These are phyloP conservation scores for Sogatella furcifera DNA, from an alignment of 1,140 invertebrate species.

Conservation along the genomic window DNA sequence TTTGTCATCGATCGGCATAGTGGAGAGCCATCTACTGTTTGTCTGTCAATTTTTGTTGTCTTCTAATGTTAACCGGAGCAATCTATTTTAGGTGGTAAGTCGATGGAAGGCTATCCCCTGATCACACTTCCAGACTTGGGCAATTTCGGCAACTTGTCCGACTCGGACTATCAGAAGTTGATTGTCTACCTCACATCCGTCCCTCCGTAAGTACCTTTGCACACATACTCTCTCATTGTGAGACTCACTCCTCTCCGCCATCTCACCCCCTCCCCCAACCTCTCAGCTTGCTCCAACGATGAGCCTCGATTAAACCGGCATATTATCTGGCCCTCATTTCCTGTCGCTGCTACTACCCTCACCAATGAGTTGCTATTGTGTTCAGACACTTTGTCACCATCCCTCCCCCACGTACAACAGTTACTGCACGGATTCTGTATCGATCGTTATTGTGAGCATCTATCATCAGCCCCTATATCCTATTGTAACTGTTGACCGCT, in stretches of 20 bases:
- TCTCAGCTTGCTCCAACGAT: background rate
- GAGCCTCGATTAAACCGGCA: background rate
- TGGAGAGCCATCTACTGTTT: too few relatives aligned
- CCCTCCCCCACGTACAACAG: too few relatives aligned
- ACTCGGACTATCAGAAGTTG: constrained; percentile 81
- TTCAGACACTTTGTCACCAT: too few relatives aligned
- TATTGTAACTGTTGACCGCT: background rate
- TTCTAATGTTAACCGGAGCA: too few relatives aligned
- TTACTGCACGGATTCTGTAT: too few relatives aligned
- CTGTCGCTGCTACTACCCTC: too few relatives aligned
- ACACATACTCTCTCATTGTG: background rate
- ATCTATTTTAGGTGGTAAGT: constrained; percentile 62
- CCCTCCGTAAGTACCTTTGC: constrained; percentile 61
- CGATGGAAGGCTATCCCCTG: constrained; percentile 79
- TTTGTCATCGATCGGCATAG: too few relatives aligned
- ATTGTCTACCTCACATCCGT: constrained; percentile 90
- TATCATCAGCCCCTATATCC: background rate
- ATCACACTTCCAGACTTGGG: constrained; percentile 89
- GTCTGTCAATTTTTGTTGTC: too few relatives aligned
- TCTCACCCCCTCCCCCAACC: too few relatives aligned
- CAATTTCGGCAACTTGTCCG: constrained; percentile 69
- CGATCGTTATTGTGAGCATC: background rate
- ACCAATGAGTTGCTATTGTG: too few relatives aligned
- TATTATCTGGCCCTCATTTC: too few relatives aligned
- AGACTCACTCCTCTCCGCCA: background rate